Percentiles rank a stretch among this genome's conserved stretches.
These are phyloP conservation scores for Myocastor coypus DNA, from an alignment of 2,113 vertebrate species.

Conservation along the genomic window DNA sequence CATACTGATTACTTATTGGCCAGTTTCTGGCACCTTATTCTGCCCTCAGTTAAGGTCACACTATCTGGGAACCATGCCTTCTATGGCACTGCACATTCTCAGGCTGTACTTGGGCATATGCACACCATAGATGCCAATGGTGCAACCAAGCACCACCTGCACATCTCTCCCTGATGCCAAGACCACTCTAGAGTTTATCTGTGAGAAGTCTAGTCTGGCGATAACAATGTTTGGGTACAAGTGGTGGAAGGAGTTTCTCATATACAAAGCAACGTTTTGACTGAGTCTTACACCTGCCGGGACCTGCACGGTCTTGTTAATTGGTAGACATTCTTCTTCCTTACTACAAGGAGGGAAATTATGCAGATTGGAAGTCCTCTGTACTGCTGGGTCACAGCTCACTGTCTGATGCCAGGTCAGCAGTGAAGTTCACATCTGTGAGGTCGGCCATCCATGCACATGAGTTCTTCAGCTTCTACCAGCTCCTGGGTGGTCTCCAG, in stretches of 20 bases:
- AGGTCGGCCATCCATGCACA: not conserved
- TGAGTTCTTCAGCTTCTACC: not conserved
- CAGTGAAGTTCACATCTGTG: not conserved
- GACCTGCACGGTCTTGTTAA: not conserved
- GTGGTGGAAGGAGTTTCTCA: too few species aligned
- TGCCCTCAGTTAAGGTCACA: not conserved
- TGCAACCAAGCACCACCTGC: fast-evolving
- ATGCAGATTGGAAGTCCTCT: not conserved
- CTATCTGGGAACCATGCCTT: too few species aligned
- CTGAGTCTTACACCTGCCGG: not conserved
- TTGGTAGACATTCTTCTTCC: too few species aligned
- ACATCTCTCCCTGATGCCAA: not conserved
- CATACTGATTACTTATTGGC: not conserved
- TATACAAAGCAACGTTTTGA: not conserved
- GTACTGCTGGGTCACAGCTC: not conserved
- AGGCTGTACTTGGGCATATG: not conserved
- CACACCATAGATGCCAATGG: too few species aligned
- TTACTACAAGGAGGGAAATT: not conserved
- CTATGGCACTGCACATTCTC: not conserved
- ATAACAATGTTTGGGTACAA: not conserved
- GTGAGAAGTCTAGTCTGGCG: not conserved
- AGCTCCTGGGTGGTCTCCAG: not conserved
- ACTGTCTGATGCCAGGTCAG: fast-evolving
- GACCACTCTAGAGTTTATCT: not conserved
- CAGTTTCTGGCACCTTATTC: not conserved